Evolutionary conservation across 2,113 vertebrate species (phyloP), one percentile per base, ranked within the genome.

Genomic region (Petrocephalus zakoni): DNA sequence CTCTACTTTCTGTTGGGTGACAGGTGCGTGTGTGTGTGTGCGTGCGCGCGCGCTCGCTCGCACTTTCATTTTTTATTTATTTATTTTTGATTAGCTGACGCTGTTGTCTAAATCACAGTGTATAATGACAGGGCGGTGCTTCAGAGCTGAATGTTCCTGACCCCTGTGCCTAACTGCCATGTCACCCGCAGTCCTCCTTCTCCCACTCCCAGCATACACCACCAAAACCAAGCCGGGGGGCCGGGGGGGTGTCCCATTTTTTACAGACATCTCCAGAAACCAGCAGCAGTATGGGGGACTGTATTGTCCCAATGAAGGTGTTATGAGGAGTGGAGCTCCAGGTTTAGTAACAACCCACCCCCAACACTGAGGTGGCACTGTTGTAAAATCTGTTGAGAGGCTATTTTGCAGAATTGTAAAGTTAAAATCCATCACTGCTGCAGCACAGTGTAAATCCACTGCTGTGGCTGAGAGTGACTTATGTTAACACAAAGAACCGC

Each of bases 1-100:
- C 49, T 25, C 7, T 37, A n/a, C 13, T 89, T 88, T 90, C 91
- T 88, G 88, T 90, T 86, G 78, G 90, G 89, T 92, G 91, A 89
- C 91, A 91, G 90, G 64, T 56, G 47, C 10, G 17, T 42, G 72
- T 37, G n/a, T 82, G 47, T 55, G 37, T 56, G 72, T 55, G 9
- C n/a, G n/a, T n/a, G n/a, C n/a, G n/a, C n/a, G n/a, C n/a, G n/a
- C n/a, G n/a, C n/a, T n/a, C n/a, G n/a, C n/a, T n/a, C n/a, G n/a
- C 13, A 10, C 13, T 53, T 53, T 53, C 42, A 42, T 42, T 42
- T 2, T 42, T 42, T 42, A 42, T 42, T 42, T 42, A 42, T 42
- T 42, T 42, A 42, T 56, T 42, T 7, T 78, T 78, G 34, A 78
- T 78, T 78, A 78, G 72, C 72, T 42, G 34, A 17, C 15, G 5